Percentiles rank a stretch among this genome's conserved stretches.
Evolutionary conservation across 2,888 invertebrate genomes (phyloP).

Genomic region (Polyommatus iphigenia): DNA sequence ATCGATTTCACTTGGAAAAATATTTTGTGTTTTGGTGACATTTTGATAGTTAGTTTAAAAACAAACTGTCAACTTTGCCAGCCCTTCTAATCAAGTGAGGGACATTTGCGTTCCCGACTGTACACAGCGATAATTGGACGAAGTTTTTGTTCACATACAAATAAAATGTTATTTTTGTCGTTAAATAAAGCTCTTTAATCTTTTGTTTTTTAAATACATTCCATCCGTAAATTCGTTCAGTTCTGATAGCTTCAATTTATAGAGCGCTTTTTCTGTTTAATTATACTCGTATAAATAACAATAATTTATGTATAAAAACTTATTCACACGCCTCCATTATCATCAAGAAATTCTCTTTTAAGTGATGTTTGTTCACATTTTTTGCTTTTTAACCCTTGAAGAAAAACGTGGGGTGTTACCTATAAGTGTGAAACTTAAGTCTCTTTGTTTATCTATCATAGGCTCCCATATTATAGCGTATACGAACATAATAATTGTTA

Average conservation of each 20-base stretch:
- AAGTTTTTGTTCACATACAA: slow-evolving; percentile 2
- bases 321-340: background rate
- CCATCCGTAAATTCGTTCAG: slow-evolving; percentile 54
- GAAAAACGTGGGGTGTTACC: no score
- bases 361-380: background rate
- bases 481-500: no score
- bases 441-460: no score
- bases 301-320: slow-evolving; percentile 17
- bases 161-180: slow-evolving; percentile 22
- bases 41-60: background rate
- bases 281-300: slow-evolving; percentile 37
- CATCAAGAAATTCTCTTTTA: background rate
- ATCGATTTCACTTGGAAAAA: no score
- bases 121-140: background rate
- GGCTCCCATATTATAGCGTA: no score
- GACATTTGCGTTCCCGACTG: background rate
- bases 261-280: slow-evolving; percentile 66
- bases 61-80: background rate
- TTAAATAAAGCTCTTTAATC: slow-evolving; percentile 23
- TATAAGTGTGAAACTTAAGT: no score
- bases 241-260: slow-evolving; percentile 51
- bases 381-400: background rate
- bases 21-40: background rate
- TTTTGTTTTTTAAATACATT: slow-evolving; percentile 28
- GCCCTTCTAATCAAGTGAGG: background rate